phyloP scores from a whole-genome alignment of 2,797 vertebrate genomes.

The Sebastolobus altivelis region DNA sequence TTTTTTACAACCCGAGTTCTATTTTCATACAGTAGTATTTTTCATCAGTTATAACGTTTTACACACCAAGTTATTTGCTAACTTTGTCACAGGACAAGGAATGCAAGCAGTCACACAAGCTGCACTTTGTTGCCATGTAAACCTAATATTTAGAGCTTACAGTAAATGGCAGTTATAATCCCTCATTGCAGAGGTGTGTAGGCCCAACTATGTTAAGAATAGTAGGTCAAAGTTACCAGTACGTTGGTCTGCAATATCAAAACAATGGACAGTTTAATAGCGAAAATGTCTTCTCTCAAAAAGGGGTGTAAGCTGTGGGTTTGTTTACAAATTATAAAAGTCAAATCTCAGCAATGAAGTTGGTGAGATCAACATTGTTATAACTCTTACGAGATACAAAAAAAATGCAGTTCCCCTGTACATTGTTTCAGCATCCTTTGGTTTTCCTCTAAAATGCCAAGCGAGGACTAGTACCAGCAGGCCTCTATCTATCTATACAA shows the following conservation, averaged over 20 bases:
- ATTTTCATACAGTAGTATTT: neutral
- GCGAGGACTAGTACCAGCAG: neutral
- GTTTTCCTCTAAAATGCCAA: conserved; percentile 16
- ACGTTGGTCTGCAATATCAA: neutral
- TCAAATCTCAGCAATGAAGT: neutral
- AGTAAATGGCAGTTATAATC: neutral
- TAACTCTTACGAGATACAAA: neutral
- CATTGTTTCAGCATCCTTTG: neutral
- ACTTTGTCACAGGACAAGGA: neutral
- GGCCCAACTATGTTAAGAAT: neutral
- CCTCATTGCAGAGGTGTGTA: neutral
- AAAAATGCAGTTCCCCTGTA: neutral
- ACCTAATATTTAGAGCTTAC: neutral
- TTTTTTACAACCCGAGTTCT: neutral
- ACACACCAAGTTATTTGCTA: neutral
- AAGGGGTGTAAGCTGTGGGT: neutral
- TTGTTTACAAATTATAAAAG: neutral
- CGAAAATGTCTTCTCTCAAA: neutral
- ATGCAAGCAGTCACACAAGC: neutral
- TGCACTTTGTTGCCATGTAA: neutral
- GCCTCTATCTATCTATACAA: neutral
- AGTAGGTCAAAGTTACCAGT: neutral
- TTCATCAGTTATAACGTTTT: neutral
- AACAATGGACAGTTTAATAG: neutral
- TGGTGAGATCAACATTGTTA: neutral